Evolutionary conservation across 1,140 invertebrate species (phyloP).

Genomic region (Cydia fagiglandana): DNA sequence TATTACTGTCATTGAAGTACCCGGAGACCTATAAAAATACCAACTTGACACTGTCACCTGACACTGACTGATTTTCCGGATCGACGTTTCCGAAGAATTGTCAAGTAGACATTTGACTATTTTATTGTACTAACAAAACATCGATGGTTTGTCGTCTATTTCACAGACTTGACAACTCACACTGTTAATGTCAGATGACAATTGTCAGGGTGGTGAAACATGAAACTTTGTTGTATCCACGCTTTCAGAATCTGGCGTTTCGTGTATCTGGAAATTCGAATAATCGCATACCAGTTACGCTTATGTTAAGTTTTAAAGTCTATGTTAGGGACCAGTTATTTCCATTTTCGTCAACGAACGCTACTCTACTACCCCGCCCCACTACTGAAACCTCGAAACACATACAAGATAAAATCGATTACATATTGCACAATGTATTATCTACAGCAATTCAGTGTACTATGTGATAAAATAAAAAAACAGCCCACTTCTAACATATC

Average conservation of each 20-base stretch:
- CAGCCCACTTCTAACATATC: constrained; percentile 66
- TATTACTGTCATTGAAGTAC: too few species aligned
- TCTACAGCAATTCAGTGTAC: constrained; percentile 60
- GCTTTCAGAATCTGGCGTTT: not conserved
- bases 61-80: too few species aligned
- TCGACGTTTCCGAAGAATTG: too few species aligned
- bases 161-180: not conserved
- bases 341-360: not conserved
- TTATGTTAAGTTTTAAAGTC: constrained; percentile 28
- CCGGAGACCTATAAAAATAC: too few species aligned
- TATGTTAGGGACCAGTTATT: constrained; percentile 34
- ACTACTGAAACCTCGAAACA: constrained; percentile 47
- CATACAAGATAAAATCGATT: constrained; percentile 53
- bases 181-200: not conserved
- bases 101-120: too few species aligned
- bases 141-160: not conserved
- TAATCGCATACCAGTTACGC: not conserved
- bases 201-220: not conserved
- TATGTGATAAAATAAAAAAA: constrained; percentile 54
- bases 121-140: too few species aligned
- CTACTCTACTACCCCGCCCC: constrained; percentile 44
- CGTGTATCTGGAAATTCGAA: not conserved
- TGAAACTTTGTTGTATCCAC: not conserved
- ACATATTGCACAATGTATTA: constrained; percentile 65
- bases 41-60: too few species aligned